A percentile compares a stretch with the other conserved stretches of the same genome.
These are phyloP conservation scores for Erithacus rubecula DNA, from an alignment of 2,797 vertebrate genomes.

Conservation along the genomic window DNA sequence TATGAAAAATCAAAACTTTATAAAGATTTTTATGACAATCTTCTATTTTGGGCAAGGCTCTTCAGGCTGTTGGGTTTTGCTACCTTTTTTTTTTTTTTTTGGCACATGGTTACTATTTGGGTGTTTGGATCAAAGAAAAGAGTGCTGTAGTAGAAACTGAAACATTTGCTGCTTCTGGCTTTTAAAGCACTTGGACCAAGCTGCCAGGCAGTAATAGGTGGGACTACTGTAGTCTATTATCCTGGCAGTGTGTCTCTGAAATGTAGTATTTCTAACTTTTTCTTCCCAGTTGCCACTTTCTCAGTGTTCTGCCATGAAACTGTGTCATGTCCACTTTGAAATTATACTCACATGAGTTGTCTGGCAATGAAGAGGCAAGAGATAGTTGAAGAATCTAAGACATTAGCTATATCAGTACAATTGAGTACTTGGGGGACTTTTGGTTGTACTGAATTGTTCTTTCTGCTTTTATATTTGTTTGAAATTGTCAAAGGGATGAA, in stretches of 20 bases:
- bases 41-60: background rate
- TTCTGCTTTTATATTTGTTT: background rate
- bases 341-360: background rate
- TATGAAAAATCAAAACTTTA: background rate
- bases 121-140: background rate
- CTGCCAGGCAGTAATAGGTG: background rate
- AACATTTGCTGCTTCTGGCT: background rate
- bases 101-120: background rate
- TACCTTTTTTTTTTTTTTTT: background rate
- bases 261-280: background rate
- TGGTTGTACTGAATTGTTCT: background rate
- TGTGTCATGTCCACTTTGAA: background rate
- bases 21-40: background rate
- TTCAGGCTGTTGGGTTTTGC: background rate
- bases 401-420: background rate
- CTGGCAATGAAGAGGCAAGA: background rate
- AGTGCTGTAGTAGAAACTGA: background rate
- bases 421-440: background rate
- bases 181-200: background rate
- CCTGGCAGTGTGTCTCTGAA: background rate
- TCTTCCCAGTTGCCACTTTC: background rate
- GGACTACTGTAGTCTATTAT: background rate
- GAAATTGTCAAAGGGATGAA: background rate
- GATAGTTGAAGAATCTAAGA: background rate
- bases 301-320: background rate